These are phyloP conservation scores for Lichenostomus cassidix DNA, from an alignment of 2,113 vertebrate species.

Conservation along the genomic window DNA sequence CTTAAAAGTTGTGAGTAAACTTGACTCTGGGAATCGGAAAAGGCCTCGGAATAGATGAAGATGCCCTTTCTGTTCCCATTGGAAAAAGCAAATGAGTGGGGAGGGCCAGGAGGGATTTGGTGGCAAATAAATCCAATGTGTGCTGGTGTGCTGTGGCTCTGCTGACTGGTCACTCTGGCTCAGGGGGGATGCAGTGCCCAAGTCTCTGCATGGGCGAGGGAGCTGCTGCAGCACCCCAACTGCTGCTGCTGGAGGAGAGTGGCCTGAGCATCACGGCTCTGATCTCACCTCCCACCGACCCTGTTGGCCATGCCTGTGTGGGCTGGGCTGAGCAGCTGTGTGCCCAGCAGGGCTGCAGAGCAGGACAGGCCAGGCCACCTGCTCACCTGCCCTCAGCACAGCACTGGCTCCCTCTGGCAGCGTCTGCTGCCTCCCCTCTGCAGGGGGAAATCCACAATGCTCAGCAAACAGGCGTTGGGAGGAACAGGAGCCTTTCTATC, in stretches of 20 bases:
- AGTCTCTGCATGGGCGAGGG: not conserved
- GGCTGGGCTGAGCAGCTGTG: not conserved
- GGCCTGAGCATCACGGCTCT: fast-evolving
- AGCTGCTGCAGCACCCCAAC: not conserved
- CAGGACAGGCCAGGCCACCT: not conserved
- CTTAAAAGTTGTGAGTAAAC: not conserved
- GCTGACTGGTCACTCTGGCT: fast-evolving
- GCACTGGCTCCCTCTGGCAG: too few species aligned
- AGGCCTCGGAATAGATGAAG: not conserved
- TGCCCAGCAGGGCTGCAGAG: not conserved
- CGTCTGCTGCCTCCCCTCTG: not conserved
- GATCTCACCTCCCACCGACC: fast-evolving
- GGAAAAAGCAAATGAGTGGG: not conserved
- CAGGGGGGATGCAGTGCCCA: not conserved
- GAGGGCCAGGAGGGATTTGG: not conserved
- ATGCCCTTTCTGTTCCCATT: not conserved
- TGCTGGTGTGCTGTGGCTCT: not conserved
- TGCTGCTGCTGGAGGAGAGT: not conserved
- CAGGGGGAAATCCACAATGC: fast-evolving
- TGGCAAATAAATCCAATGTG: not conserved
- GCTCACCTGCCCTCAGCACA: not conserved
- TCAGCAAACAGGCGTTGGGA: not conserved
- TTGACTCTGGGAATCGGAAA: not conserved
- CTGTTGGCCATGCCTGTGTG: fast-evolving
- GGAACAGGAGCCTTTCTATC: not conserved